phyloP scores from a whole-genome alignment of 2,113 vertebrate genomes.

The Prunella fulvescens region DNA sequence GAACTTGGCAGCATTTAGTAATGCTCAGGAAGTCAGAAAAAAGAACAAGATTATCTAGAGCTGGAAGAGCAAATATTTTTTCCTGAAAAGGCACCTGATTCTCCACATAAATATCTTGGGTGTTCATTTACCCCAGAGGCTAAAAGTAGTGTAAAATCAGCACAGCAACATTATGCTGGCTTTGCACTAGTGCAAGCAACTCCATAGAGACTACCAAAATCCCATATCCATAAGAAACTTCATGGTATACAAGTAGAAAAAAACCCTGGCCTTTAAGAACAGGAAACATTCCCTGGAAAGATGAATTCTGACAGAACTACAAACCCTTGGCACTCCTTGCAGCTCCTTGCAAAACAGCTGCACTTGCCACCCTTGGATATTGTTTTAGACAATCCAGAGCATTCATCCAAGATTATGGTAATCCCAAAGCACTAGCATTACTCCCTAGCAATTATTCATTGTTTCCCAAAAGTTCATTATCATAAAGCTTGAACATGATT shows the following conservation, averaged over 20 bases:
- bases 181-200: background rate
- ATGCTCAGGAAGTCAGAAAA: constrained; percentile 37
- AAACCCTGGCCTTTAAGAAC: background rate
- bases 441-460: background rate
- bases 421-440: background rate
- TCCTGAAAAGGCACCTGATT: constrained; percentile 6
- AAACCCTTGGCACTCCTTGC: background rate
- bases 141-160: background rate
- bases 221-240: background rate
- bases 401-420: background rate
- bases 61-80: constrained; percentile 7
- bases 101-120: background rate
- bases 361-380: background rate
- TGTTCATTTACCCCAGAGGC: background rate
- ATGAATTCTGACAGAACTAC: background rate
- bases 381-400: background rate
- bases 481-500: constrained; percentile 11
- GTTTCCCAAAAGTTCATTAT: background rate
- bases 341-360: background rate
- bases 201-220: background rate
- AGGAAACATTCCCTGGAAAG: background rate
- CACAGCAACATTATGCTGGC: background rate
- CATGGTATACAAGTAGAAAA: background rate
- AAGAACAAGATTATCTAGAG: constrained; percentile 1
- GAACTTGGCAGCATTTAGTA: constrained; percentile 34